Evolutionary conservation across 2,113 vertebrate genomes (phyloP), one percentile per base, ranked within the genome.

Genomic region (Heterocephalus glaber): DNA sequence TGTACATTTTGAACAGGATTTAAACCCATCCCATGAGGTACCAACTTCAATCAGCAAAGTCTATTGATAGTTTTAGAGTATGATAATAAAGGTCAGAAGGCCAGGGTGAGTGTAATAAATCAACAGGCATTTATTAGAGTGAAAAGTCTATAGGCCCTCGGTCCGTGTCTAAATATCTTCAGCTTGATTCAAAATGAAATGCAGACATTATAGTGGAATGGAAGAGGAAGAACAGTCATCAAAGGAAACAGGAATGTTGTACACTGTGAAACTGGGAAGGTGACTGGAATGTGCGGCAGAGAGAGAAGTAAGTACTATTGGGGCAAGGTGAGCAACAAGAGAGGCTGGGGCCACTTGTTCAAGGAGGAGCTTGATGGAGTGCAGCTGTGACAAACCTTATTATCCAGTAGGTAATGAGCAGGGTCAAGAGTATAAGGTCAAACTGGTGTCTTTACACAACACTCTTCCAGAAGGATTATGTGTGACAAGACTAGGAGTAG

Each of bases 401-500:
- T 20, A 54, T 0, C 38, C 14, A 0, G 68, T 8, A 10, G 65
- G 11, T 10, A 33, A 76, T 5, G 41, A 52, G 38, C n/a, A 5
- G 4, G 35, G 11, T 19, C 4, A 70, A 30, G 12, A 54, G 14
- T 28, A 60, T 49, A 2, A 72, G 17, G 17, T 86, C 17, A 20
- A 20, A 41, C 12, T 41, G 38, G 68, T 30, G 12, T 24, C 0
- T 0, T 22, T 54, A 9, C 0, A 41, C 22, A n/a, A 14, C 3
- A 9, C 28, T 38, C 49, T 90, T 80, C 24, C 68, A 52, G 38
- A 54, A 26, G 91, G 66, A 61, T 0, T 26, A 26, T 5, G 4
- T 20, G 24, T 28, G 44, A 26, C 22, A 30, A 72, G 56, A 19
- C 26, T 6, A 19, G 44, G 44, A 54, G 56, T 7, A 47, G 8